Base-by-base conservation (phyloP, 1,140 invertebrate species). In the Apis dorsata region DNA sequence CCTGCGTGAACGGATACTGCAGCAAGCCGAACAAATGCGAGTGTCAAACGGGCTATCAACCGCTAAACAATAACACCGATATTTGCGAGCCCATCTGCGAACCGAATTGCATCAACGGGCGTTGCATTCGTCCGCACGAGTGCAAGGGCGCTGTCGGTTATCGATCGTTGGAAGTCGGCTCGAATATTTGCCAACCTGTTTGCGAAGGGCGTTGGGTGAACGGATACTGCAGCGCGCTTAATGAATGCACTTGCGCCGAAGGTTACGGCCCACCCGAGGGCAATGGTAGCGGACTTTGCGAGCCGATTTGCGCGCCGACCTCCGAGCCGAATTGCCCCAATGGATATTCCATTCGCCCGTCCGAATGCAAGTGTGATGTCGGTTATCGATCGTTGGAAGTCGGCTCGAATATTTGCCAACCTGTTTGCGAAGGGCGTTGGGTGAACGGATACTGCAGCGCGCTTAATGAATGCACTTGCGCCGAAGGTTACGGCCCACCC, bases 1-100 rank as follows among this genome's bases (percentile, higher is more conserved):
- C 2, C 57, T 60, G 91, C 57, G 4, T 17, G 1, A 81, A 91
- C 51, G 91, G 90, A 5, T 13, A 44, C 2, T 93, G 92, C 81
- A 82, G 49, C 0, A 66, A 44, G 4, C 90, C 91, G 11, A 70
- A 83, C 8, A 70, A 60, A 0, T 93, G 92, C 62, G 76, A 73
- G 1, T 91, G 91, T 76, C 69, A 17, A 4, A 34, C n/a, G 0
- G 86, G 84, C 0, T 82, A 62, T n/a, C 11, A 62, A 1, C 62
- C 15, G 7, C 0, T 13, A 17, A 44, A 49, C 5, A 55, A 84
- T 53, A 79, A 84, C 2, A 44, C 49, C 8, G 51, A 51, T 10
- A 12, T 60, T 9, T 86, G 85, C 62, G n/a, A 62, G 11, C 82
- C 82, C 7, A 8, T 44, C 21, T 90, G 88, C 69, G 11, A 68